Percentiles rank a stretch among this genome's conserved stretches.
phyloP scores from a whole-genome alignment of 2,888 invertebrate genomes.

The Hyposoter didymator region DNA sequence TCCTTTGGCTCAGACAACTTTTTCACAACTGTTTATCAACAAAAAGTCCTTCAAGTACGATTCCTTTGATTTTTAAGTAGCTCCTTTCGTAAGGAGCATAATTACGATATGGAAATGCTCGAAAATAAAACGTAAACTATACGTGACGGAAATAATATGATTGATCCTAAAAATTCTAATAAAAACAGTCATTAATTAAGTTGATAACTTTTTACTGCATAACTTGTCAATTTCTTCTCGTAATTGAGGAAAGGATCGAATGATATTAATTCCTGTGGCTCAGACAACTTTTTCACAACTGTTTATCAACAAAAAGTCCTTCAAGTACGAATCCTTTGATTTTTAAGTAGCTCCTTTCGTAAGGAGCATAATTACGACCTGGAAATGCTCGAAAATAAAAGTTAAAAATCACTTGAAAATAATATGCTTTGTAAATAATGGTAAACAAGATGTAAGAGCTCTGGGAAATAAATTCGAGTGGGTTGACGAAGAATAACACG shows the following conservation, averaged over 20 bases:
- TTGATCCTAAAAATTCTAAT: neutral
- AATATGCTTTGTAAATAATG: neutral
- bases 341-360: neutral
- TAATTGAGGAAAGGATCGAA: neutral
- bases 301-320: neutral
- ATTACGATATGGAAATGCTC: neutral
- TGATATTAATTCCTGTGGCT: neutral
- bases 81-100: neutral
- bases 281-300: neutral
- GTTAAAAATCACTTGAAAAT: neutral
- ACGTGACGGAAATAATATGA: no score
- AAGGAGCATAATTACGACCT: neutral
- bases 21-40: neutral
- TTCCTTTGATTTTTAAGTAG: neutral
- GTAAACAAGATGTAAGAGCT: neutral
- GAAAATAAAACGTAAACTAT: neutral
- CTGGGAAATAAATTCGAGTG: neutral
- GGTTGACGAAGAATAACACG: constrained; percentile 1
- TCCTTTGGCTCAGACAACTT: neutral
- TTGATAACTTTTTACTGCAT: neutral
- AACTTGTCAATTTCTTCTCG: neutral
- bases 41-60: neutral
- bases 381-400: neutral
- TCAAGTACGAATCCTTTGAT: neutral
- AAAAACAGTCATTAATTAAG: neutral